Base-by-base conservation (phyloP, 2,113 vertebrate species). In the Sturnira hondurensis region DNA sequence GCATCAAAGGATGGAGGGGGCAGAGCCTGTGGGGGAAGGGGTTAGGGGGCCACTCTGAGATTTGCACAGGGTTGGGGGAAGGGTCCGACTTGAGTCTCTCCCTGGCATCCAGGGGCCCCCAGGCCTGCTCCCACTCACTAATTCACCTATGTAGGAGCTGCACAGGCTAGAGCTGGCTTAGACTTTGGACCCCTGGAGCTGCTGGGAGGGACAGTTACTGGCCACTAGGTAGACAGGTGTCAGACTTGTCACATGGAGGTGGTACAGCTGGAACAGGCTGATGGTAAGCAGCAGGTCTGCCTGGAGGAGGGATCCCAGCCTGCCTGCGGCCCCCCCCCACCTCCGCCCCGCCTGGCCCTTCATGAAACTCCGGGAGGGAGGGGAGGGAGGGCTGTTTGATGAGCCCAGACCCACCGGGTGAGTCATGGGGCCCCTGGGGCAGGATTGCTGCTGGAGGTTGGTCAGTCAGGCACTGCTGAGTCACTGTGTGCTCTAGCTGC, bases 401-500 rank as follows among this genome's bases (percentile, higher is more conserved):
- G 95, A 97, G 68, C 85, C 54, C 24, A 89, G 85, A 78, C 73
- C 83, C 63, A 63, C 89, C 61, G 67, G 68, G 81, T 93, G 89
- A 96, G 82, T 87, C n/a, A 31, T 26, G 47, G 73, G 65, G 65
- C 73, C 77, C 54, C 70, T 9, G 47, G 71, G 73, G 78, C 38
- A 50, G 71, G 54, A 61, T n/a, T 63, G 31, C 36, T 7, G 47
- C 17, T 3, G 84, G 86, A 73, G 58, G 83, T 19, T 52, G 94
- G 96, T 83, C 91, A 82, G 26, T 14, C 2, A 52, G 71, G 45
- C 78, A 88, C 78, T 96, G 96, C 96, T 97, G 97, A 98, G 97
- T 98, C 97, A 97, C 77, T 2, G 13, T 78, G 71, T 41, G 70
- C 50, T 54, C 92, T 19, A 50, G 58, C 67, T 70, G 95, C 84